Base-by-base conservation (phyloP, 2,113 vertebrate species). In the Esox niger region DNA sequence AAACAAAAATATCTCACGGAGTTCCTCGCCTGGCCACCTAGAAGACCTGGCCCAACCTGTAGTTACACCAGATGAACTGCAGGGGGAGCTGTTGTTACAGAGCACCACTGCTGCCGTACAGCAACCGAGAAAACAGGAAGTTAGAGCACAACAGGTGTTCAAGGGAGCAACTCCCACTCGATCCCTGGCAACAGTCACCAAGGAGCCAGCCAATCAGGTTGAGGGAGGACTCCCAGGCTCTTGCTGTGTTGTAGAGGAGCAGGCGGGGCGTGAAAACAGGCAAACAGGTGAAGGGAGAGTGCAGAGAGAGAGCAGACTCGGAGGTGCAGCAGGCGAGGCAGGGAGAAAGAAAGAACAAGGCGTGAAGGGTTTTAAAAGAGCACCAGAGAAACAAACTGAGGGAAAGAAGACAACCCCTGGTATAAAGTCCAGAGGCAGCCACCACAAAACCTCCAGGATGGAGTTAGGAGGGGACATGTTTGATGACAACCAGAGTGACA, bases 131-230 rank as follows among this genome's bases (percentile, higher is more conserved):
- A 89, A 86, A 68, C 86, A 88, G 87, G 87, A 90, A 88, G 81
- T 21, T 11, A n/a, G 64, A 60, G 70, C 66, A 71, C 85, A 84
- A 90, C 88, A 91, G 90, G 90, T 91, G 91, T 83, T 72, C 35
- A 25, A 70, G 70, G 64, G 66, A 60, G 64, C 38, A 43, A 43
- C 38, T 43, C 38, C 4, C 3, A 15, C 81, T 81, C 84, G 88
- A 75, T 90, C 89, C 90, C 83, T 89, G 82, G 90, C 86, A 0
- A 55, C 73, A 0, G 88, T 91, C 88, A 64, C 85, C 80, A 81
- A 74, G 71, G 84, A 87, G 81, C 59, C 49, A 23, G 66, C 89
- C 85, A 88, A 84, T 90, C 73, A 52, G 76, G 75, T 76, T 2
- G 66, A 61, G 60, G 63, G 76, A 23, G 58, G 56, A 72, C 83